A percentile compares a stretch with the other conserved stretches of the same genome.
phyloP scores from a whole-genome alignment of 2,888 invertebrate genomes.

The Napeogenes sylphis region DNA sequence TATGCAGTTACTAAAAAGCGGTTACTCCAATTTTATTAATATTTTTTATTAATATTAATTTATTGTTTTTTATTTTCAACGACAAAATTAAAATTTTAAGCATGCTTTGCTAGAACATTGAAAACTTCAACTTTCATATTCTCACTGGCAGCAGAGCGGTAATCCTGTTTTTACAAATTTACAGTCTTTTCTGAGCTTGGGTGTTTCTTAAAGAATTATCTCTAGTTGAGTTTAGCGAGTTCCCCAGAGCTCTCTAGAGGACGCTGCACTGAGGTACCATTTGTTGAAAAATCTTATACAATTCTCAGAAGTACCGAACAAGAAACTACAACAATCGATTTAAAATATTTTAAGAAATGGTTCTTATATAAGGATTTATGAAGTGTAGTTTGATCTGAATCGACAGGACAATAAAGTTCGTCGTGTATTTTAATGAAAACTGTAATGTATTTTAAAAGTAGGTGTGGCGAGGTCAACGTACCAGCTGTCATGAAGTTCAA shows the following conservation, averaged over 20 bases:
- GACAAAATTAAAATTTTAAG: background rate
- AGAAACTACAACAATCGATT: conserved; percentile 1
- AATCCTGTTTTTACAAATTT: conserved; percentile 45
- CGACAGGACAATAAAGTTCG: conserved; percentile 12
- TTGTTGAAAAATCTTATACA: conserved; percentile 45
- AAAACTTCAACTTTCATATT: conserved; percentile 24
- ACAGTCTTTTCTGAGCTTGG: conserved; percentile 47
- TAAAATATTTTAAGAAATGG: no score
- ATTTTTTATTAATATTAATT: no score
- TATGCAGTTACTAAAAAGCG: no score
- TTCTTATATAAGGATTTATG: no score
- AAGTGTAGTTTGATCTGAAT: no score
- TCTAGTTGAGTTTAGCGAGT: conserved; percentile 55
- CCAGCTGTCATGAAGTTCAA: conserved; percentile 42
- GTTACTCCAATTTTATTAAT: no score
- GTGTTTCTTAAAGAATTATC: conserved; percentile 63
- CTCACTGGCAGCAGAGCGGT: conserved; percentile 28
- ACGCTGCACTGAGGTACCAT: conserved; percentile 53
- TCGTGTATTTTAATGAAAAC: conserved; percentile 13
- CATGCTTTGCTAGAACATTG: conserved; percentile 1
- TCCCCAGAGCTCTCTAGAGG: conserved; percentile 59
- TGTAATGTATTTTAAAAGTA: background rate
- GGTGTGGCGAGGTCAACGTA: conserved; percentile 41
- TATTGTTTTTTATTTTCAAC: background rate
- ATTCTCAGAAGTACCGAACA: conserved; percentile 16